Conservation (phyloP, 2,113 vertebrate genomes). For the Engystomops pustulosus region DNA sequence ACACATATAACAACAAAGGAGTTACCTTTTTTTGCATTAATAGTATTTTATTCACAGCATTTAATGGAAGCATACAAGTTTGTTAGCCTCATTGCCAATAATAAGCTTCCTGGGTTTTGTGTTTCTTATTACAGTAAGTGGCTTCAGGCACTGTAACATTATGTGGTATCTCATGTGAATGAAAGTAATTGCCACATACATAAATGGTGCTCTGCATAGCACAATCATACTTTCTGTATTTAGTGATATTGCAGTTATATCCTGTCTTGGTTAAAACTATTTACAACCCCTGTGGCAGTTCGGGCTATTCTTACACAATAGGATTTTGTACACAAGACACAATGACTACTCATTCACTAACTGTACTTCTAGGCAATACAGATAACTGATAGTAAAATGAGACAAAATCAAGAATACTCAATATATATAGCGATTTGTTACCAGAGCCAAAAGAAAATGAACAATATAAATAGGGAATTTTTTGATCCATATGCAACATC, state of each 20-base stretch:
- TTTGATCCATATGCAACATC: too few species aligned
- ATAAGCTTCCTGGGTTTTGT: background rate
- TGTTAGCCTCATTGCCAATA: background rate
- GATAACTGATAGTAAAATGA: background rate
- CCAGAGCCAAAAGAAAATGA: too few species aligned
- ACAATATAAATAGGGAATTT: too few species aligned
- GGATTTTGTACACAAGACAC: conserved; percentile 1
- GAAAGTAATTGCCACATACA: conserved; percentile 20
- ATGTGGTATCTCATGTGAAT: background rate
- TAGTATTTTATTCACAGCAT: background rate
- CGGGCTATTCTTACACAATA: background rate
- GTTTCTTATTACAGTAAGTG: conserved; percentile 8
- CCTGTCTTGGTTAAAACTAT: conserved; percentile 12
- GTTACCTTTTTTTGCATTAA: background rate
- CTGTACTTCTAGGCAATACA: background rate
- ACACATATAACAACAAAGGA: background rate
- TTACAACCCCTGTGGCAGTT: conserved; percentile 19
- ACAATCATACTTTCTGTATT: conserved; percentile 8
- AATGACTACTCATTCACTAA: background rate
- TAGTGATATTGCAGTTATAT: background rate
- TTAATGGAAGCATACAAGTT: background rate
- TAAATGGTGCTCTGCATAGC: background rate
- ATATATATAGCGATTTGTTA: background rate
- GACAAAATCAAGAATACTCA: background rate
- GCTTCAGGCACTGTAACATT: conserved; percentile 21